Conservation (phyloP, 2,113 vertebrate genomes). For the Percina caprodes region DNA sequence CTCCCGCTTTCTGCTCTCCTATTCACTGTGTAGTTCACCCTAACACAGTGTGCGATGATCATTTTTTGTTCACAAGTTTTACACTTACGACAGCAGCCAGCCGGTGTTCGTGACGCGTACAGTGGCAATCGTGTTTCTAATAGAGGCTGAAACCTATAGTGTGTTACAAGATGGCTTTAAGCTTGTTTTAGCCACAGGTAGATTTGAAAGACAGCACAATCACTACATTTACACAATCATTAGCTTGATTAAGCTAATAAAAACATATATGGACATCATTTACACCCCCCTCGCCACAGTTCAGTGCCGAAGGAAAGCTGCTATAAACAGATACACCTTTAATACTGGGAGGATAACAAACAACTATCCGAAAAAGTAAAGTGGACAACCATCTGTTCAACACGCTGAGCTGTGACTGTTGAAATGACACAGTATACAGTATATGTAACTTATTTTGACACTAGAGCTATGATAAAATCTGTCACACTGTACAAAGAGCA, state of each 20-base stretch:
- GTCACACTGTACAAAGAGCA: background rate
- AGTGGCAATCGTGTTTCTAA: background rate
- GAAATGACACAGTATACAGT: no score
- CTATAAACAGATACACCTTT: background rate
- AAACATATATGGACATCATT: background rate
- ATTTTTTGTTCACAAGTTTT: background rate
- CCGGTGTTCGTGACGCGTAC: background rate
- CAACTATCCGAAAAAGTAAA: background rate
- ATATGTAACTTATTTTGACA: no score
- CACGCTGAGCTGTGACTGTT: no score
- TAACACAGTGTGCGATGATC: background rate
- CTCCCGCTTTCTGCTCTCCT: conserved; percentile 5
- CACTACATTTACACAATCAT: background rate
- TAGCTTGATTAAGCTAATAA: background rate
- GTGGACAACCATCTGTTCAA: no score
- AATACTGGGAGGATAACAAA: background rate
- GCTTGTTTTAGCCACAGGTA: background rate
- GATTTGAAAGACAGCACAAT: background rate
- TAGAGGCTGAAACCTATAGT: background rate
- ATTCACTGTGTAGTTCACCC: background rate
- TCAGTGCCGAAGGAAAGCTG: background rate
- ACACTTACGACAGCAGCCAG: background rate
- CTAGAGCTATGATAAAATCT: no score
- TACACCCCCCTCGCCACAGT: no score
- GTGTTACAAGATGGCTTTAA: background rate